These are phyloP conservation scores for Romanogobio albipinnatus DNA, from an alignment of 2,113 vertebrate genomes.

Conservation along the genomic window DNA sequence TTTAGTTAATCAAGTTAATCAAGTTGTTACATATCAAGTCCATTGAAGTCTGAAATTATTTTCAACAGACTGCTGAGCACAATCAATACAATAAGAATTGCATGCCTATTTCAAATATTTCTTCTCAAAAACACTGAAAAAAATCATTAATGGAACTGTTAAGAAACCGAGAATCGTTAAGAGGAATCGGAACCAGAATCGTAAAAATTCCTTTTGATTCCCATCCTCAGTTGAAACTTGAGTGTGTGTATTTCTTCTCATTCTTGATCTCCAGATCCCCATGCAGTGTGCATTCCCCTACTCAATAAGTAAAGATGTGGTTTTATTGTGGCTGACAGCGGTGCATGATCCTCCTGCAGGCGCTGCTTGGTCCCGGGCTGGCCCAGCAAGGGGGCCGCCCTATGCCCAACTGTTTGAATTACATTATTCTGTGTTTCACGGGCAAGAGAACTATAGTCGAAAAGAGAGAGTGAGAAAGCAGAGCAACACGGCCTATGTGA, in stretches of 20 bases:
- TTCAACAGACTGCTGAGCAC: background rate
- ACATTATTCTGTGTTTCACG: conserved; percentile 27
- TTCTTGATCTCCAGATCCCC: conserved; percentile 22
- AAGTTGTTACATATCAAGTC: background rate
- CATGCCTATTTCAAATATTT: background rate
- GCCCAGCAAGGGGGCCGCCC: conserved; percentile 31
- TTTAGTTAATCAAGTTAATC: background rate
- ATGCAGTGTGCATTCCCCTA: background rate
- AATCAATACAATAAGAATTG: background rate
- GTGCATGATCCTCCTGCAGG: conserved; percentile 14
- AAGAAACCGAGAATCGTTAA: background rate
- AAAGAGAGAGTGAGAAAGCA: conserved; percentile 20
- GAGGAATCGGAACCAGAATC: background rate
- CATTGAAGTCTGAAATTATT: background rate
- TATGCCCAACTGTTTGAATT: conserved; percentile 38
- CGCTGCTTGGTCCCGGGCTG: conserved; percentile 15
- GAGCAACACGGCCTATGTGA: background rate
- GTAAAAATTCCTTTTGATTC: background rate
- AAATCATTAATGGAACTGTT: background rate
- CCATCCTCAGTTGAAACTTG: conserved; percentile 6
- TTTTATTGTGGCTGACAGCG: conserved; percentile 22
- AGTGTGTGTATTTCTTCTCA: conserved; percentile 4
- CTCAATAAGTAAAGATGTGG: conserved; percentile 38
- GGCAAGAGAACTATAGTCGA: conserved; percentile 1
- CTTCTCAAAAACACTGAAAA: background rate